Percentiles rank a stretch among this genome's conserved stretches.
These are phyloP conservation scores for Anser cygnoides DNA, from an alignment of 2,113 vertebrate genomes.

Conservation along the genomic window DNA sequence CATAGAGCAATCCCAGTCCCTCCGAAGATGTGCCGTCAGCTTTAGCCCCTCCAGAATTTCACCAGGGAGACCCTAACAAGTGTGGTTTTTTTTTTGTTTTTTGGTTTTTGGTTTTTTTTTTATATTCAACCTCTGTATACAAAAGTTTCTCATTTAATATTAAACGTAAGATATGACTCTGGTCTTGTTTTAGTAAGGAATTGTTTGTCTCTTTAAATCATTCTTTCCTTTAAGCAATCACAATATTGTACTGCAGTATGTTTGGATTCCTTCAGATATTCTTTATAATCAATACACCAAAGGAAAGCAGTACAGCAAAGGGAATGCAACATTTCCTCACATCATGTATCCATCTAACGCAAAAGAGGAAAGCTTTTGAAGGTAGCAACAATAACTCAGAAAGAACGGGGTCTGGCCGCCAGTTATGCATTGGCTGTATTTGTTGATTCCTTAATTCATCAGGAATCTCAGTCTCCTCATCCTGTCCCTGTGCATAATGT, in stretches of 20 bases:
- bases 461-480: neutral
- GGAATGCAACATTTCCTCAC: neutral
- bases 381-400: neutral
- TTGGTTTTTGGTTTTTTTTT: neutral
- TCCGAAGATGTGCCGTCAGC: neutral
- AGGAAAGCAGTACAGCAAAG: neutral
- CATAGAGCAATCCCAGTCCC: neutral
- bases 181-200: neutral
- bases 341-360: neutral
- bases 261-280: neutral
- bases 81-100: neutral
- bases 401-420: neutral
- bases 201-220: neutral
- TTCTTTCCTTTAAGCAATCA: neutral
- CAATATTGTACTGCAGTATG: neutral
- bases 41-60: neutral
- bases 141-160: neutral
- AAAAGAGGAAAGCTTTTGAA: conserved; percentile 19
- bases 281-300: neutral
- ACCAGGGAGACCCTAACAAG: neutral
- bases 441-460: neutral
- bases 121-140: neutral
- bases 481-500: neutral
- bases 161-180: neutral
- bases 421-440: neutral